Base-by-base conservation (phyloP, 2,797 vertebrate genomes). In the Sorex maritimensis region DNA sequence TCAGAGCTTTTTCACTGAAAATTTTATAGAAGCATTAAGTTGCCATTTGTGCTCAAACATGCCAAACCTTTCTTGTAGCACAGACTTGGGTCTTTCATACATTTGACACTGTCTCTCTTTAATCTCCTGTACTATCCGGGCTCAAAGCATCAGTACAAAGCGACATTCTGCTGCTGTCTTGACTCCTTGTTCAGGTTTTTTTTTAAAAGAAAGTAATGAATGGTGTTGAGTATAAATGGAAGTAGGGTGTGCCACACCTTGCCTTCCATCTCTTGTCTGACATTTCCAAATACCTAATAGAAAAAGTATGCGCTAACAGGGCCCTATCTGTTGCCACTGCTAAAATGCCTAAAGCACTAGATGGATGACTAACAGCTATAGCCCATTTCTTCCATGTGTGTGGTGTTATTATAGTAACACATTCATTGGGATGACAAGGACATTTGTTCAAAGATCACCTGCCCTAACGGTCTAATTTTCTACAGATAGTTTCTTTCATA, bases 281-380 rank as follows among this genome's bases (percentile, higher is more conserved):
- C 92, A 95, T 96, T 95, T 97, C 84, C 93, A 96, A 94, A 94
- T 67, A 93, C 78, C 71, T 92, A 91, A 92, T 46, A 94, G 92
- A 93, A 96, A 96, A 96, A 68, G 26, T 71, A 55, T 84, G 41
- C 61, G 52, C 71, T 89, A 88, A 81, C 58, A 89, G 80, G 71
- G 46, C n/a, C n/a, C 78, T 78, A 78, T 88, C 85, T 81, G 77
- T 95, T 95, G 86, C 82, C 86, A 84, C 73, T 78, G 61, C 88
- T 96, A 92, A 96, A 93, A 92, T 92, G 86, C 88, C 83, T 93
- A 86, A 78, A 95, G 86, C 69, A 44, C 65, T 87, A 94, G 30
- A 90, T 81, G 80, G 77, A 75, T 96, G 94, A 92, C 82, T 92
- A 94, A 96, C 71, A 88, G 81, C 41, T 17, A 88, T 71, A 81